Conservation (phyloP, 1,140 invertebrate species). For the Rhizoglyphus robini region DNA sequence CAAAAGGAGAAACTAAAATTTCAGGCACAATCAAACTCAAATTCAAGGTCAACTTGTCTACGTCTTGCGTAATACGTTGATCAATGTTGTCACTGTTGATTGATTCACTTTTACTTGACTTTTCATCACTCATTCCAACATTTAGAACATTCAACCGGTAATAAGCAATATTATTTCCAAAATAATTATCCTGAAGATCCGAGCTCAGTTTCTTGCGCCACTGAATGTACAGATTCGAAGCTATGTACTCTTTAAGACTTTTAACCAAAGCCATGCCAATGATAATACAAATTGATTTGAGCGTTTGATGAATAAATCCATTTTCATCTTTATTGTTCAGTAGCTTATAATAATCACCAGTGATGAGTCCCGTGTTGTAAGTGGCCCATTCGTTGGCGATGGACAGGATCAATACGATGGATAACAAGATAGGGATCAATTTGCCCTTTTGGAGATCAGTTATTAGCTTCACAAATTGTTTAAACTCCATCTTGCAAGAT, state of each 20-base stretch:
- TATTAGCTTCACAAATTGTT: neutral
- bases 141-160: constrained; percentile 40
- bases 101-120: neutral
- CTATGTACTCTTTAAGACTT: constrained; percentile 34
- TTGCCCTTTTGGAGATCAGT: neutral
- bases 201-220: constrained; percentile 37
- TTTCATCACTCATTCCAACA: neutral
- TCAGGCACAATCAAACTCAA: constrained; percentile 38
- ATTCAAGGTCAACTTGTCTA: constrained; percentile 39
- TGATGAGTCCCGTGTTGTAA: constrained; percentile 41
- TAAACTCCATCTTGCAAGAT: neutral
- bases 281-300: constrained; percentile 35
- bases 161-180: constrained; percentile 36
- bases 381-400: constrained; percentile 39
- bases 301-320: constrained; percentile 35
- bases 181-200: constrained; percentile 38
- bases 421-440: neutral
- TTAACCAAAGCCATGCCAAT: constrained; percentile 37
- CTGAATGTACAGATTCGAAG: constrained; percentile 36
- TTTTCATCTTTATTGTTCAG: constrained; percentile 37
- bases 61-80: constrained; percentile 45
- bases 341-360: constrained; percentile 41
- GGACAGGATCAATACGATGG: constrained; percentile 20
- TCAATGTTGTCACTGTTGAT: constrained; percentile 42
- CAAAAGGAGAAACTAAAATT: constrained; percentile 43